Evolutionary conservation across 2,888 invertebrate genomes (phyloP).

Genomic region (Caenorhabditis sp.): DNA sequence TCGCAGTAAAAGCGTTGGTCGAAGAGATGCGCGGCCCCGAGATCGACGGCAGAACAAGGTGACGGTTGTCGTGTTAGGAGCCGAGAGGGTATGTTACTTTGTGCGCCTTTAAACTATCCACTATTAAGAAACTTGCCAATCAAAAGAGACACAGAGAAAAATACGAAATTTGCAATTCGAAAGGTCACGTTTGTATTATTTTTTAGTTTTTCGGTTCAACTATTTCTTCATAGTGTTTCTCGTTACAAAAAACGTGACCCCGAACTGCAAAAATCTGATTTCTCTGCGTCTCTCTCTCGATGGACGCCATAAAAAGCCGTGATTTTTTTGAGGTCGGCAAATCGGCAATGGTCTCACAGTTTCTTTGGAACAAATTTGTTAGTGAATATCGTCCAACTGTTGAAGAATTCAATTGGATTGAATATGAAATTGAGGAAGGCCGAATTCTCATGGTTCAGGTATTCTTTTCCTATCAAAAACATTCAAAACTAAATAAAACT

Average conservation of each 20-base stretch:
- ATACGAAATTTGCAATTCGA: background rate
- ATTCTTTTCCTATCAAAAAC: background rate
- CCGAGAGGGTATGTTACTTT: conserved; percentile 19
- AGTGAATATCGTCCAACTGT: conserved; percentile 67
- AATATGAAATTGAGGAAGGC: conserved; percentile 61
- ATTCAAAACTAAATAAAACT: background rate
- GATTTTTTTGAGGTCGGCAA: conserved; percentile 68
- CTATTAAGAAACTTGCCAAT: background rate
- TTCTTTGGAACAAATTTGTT: conserved; percentile 65
- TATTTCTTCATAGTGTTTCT: too few species aligned
- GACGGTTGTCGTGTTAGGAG: conserved; percentile 43
- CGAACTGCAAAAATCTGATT: too few species aligned
- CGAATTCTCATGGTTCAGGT: conserved; percentile 49
- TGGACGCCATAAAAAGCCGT: too few species aligned
- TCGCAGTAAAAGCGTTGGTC: conserved; percentile 38
- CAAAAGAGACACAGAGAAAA: too few species aligned
- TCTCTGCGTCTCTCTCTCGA: too few species aligned
- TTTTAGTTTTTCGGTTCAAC: too few species aligned
- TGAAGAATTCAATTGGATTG: conserved; percentile 71
- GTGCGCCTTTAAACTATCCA: too few species aligned
- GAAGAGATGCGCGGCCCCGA: conserved; percentile 28
- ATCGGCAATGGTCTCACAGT: conserved; percentile 67
- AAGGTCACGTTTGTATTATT: background rate
- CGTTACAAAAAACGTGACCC: too few species aligned
- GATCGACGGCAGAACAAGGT: conserved; percentile 28